Conservation (phyloP, 2,888 invertebrate species). For the Drosophila anomelani region DNA sequence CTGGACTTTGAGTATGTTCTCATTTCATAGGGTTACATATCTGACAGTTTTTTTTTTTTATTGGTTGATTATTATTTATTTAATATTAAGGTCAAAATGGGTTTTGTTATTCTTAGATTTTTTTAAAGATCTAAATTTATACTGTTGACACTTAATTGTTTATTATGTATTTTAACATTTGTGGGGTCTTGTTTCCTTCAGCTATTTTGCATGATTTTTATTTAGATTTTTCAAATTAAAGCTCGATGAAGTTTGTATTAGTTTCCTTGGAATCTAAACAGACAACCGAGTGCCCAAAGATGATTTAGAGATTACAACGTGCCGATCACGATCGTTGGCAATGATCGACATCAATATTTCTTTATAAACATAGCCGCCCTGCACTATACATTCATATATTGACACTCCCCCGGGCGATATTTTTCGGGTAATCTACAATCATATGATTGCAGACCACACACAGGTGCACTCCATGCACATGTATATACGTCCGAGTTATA, state of each 20-base stretch:
- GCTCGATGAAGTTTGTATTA: background rate
- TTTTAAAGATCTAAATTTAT: no score
- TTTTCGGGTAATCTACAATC: conserved; percentile 15
- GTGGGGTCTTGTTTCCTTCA: no score
- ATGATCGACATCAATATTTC: conserved; percentile 20
- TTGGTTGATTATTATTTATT: background rate
- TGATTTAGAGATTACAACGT: conserved; percentile 8
- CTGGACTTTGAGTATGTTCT: background rate
- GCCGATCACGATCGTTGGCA: conserved; percentile 16
- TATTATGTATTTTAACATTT: no score
- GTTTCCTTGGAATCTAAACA: conserved; percentile 3
- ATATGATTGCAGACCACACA: conserved; percentile 27
- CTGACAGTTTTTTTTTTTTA: background rate
- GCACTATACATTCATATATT: conserved; percentile 7
- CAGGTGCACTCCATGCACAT: background rate
- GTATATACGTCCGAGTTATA: conserved; percentile 7
- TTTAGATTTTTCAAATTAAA: background rate
- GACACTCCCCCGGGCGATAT: background rate
- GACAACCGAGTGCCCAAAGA: conserved; percentile 12
- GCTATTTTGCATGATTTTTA: no score
- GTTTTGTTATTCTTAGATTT: no score
- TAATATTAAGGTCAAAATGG: background rate
- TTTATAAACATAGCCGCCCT: background rate
- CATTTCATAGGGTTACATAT: background rate
- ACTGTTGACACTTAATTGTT: no score